Base-by-base conservation (phyloP, 2,113 vertebrate genomes). In the Clarias macrocephalus region DNA sequence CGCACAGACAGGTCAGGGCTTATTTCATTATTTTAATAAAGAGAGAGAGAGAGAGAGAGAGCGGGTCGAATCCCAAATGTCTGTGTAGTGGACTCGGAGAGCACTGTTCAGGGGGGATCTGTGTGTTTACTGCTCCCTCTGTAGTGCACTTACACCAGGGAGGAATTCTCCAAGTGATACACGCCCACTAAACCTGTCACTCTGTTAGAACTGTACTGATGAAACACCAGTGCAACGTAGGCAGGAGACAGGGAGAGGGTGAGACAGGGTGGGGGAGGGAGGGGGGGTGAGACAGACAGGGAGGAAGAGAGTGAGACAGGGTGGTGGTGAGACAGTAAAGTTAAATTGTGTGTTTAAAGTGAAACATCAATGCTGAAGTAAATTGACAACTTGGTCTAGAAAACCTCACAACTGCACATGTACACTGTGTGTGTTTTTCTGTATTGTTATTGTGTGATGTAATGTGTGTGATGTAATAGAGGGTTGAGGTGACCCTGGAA, bases 181-280 rank as follows among this genome's bases (percentile, higher is more conserved):
- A 18, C 37, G 23, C 57, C 63, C 75, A 75, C 4, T 48, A 48
- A 48, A 85, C 15, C 19, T 28, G 72, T 54, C 48, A 54, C 42
- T 25, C 18, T 77, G 72, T 54, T n/a, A 28, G 28, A 23, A 23
- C 63, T 57, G 3, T 66, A 28, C 25, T 54, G 75, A 79, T 80
- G 85, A 86, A 79, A 66, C 18, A 66, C 6, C 75, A 66, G 75
- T 48, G 75, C 75, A 86, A 80, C 48, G 75, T 80, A 15, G 42
- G 18, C 30, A 18, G 0, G 48, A n/a, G 48, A 33, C 21, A 7
- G 42, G 30, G 7, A 10, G 62, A 10, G 62, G 9, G 21, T 13
- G n/a, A 28, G n/a, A 13, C 25, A 28, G n/a, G n/a, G n/a, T n/a
- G n/a, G n/a, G 63, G 12, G 25, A 12, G 16, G 37, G 28, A 37